Conservation (phyloP, 2,888 invertebrate species). For the Lithophane ornitopus region DNA sequence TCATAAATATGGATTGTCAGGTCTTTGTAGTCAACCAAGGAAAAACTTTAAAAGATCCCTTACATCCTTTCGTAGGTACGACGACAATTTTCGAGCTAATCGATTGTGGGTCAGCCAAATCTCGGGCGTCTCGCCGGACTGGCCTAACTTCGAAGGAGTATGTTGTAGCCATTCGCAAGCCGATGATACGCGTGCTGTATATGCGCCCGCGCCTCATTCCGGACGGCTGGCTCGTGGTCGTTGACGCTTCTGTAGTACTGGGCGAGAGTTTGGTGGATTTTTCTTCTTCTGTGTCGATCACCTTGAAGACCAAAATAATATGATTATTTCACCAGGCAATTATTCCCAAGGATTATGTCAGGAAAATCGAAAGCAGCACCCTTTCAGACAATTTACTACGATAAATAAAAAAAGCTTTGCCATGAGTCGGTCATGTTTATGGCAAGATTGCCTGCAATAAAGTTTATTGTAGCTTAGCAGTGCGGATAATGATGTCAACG, state of each 20-base stretch:
- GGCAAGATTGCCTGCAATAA: conserved; percentile 2
- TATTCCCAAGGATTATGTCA: not conserved
- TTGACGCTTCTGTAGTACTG: conserved; percentile 68
- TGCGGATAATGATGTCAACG: conserved; percentile 50
- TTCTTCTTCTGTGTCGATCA: conserved; percentile 84
- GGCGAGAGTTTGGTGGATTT: conserved; percentile 67
- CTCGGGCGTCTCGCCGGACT: conserved; percentile 88
- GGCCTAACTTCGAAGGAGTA: conserved; percentile 95
- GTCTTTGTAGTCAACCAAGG: not conserved
- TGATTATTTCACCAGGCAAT: not conserved
- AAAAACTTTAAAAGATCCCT: conserved; percentile 79
- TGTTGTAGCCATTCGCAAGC: conserved; percentile 95
- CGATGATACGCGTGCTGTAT: conserved; percentile 92
- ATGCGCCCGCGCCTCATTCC: conserved; percentile 76
- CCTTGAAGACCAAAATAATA: conserved; percentile 70
- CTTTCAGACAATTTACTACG: not conserved
- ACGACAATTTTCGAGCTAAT: conserved; percentile 93
- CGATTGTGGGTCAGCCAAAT: conserved; percentile 88
- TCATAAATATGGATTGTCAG: not conserved
- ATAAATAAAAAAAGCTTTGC: not conserved
- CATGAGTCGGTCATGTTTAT: not conserved
- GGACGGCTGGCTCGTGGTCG: conserved; percentile 70
- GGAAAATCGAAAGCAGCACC: not conserved
- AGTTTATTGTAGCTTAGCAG: conserved; percentile 38
- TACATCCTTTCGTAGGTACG: conserved; percentile 96